Base-by-base conservation (phyloP, 2,888 invertebrate genomes). In the Macaria notata region DNA sequence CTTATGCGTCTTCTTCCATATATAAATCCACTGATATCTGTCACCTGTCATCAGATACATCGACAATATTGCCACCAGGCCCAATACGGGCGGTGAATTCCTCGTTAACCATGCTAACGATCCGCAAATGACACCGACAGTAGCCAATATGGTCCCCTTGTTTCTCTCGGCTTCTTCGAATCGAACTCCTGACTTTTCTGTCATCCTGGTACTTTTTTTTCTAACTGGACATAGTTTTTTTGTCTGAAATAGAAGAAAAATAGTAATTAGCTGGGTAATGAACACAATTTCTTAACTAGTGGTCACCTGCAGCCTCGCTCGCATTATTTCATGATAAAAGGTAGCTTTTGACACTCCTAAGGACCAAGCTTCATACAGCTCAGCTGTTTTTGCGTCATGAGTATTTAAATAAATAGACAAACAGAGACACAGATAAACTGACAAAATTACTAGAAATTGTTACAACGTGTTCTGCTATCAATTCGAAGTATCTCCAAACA, bases 21-120 rank as follows among this genome's bases (percentile, higher is more conserved):
- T 89, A 64, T 89, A 90, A 38, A 91, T 65, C 92, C 92, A 92
- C 64, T 92, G 90, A 61, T 91, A 90, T 64, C 91, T 73, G 56
- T 88, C 79, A 0, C 92, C 90, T 0, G 88, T 88, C 77, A 90
- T 71, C 48, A 92, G 76, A 56, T 84, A 90, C 0, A 76, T 69
- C 0, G 83, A 72, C 0, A 81, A n/a, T 3, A 83, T 59, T 0
- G 76, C 81, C 4, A 89, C 63, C 3, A 75, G 54, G 0, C 81
- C 76, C 61, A 84, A 31, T 2, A 79, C 49, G 0, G 76, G 61
- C 0, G 80, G 73, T 0, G 76, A 84, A 0, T 73, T 70, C 0
- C 80, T 70, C 0, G 77, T 62, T 0, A 87, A 53, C 83, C 83
- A 88, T 68, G 71, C 81, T 9, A 86, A 43, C 0, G 59, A 54